Conservation (phyloP, 2,797 vertebrate species). For the Arremon brunneinucha region DNA sequence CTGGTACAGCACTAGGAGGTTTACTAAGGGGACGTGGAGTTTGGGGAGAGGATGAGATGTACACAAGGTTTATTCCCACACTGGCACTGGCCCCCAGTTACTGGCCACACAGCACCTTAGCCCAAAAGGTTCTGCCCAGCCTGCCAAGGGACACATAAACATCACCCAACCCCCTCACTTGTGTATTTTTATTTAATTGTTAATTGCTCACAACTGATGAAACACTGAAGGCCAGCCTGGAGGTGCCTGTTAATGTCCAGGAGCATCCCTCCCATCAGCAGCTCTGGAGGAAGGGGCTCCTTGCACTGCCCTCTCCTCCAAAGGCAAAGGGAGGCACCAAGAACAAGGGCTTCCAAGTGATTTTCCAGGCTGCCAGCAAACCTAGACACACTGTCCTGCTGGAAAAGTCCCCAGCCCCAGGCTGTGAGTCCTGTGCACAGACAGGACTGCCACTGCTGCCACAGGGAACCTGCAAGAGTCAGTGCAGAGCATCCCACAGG, state of each 20-base stretch:
- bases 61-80: not conserved
- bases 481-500: not conserved
- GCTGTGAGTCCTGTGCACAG: not conserved
- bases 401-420: not conserved
- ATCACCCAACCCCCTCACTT: not conserved
- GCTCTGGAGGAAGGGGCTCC: not conserved
- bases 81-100: not conserved
- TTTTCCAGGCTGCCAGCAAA: not conserved
- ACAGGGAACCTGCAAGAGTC: not conserved
- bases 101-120: accelerated
- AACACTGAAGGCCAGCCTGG: not conserved
- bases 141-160: not conserved
- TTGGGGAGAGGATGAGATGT: not conserved
- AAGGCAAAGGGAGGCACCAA: not conserved
- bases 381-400: not conserved
- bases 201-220: not conserved
- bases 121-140: not conserved
- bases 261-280: not conserved
- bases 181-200: not conserved
- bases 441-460: not conserved
- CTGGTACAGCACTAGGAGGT: not conserved
- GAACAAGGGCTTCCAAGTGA: not conserved
- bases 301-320: not conserved
- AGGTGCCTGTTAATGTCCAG: not conserved
- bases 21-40: not conserved